phyloP scores from a whole-genome alignment of 2,888 invertebrate species.

The Drosophila diplacantha region DNA sequence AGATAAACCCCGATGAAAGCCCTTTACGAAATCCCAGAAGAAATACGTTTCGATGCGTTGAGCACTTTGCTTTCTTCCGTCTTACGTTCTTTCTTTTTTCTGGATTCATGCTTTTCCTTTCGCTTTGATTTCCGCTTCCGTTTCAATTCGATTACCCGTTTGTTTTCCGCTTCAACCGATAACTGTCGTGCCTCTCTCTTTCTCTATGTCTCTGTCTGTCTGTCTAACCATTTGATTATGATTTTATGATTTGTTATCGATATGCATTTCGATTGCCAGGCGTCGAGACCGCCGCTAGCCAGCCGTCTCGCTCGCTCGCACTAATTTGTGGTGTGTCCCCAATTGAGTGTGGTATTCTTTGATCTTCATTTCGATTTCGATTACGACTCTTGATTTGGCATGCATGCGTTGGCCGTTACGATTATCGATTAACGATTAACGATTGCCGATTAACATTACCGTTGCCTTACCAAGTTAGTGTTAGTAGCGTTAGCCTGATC shows the following conservation, averaged over 20 bases:
- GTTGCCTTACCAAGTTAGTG: conserved; percentile 12
- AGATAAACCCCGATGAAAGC: conserved; percentile 23
- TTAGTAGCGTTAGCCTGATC: conserved; percentile 14
- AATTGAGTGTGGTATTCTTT: conserved; percentile 34
- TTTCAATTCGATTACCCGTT: conserved; percentile 31
- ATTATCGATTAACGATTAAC: conserved; percentile 2
- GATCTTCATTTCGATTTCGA: conserved; percentile 23
- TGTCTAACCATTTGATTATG: conserved; percentile 21
- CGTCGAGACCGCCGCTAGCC: conserved; percentile 20
- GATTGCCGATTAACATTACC: conserved; percentile 6
- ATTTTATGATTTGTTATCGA: conserved; percentile 14
- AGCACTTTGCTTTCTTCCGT: conserved; percentile 30
- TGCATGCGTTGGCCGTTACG: conserved; percentile 25
- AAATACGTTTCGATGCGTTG: conserved; percentile 18
- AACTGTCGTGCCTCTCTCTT: conserved; percentile 46
- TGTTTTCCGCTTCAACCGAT: conserved; percentile 28
- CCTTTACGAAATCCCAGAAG: conserved; percentile 5
- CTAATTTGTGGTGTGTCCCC: conserved; percentile 71
- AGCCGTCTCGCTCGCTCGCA: conserved; percentile 48
- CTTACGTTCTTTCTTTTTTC: neutral
- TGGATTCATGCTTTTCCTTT: conserved; percentile 2
- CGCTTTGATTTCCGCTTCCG: conserved; percentile 20
- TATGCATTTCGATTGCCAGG: conserved; percentile 33
- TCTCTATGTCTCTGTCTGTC: conserved; percentile 26
- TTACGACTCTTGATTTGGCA: conserved; percentile 24